Evolutionary conservation across 2,113 vertebrate genomes (phyloP), one percentile per base, ranked within the genome.

Genomic region (Pygoscelis adeliae): DNA sequence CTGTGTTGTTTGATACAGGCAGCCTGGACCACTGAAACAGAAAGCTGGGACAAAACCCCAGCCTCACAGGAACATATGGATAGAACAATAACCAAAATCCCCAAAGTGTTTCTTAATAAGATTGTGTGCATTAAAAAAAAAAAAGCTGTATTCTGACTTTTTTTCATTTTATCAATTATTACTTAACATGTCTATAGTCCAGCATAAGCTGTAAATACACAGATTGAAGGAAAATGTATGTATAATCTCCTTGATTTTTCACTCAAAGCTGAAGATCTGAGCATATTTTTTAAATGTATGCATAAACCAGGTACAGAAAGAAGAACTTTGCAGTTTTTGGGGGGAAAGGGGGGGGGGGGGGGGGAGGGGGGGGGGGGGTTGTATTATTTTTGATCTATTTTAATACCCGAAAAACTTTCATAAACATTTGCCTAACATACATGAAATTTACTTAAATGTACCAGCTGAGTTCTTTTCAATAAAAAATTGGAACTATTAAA

Each of bases 291-390:
- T 40, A 70, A 58, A 18, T 25, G 5, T 53, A 18, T 34, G 34
- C 9, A 30, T 0, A 0, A 89, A 44, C 4, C 16, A 67, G 42
- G 13, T 12, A 49, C 5, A 58, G 38, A 44, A 67, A 55, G 52
- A 65, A 77, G 2, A 79, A 13, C 25, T 83, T 26, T 22, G 27
- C 5, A 3, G 34, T 18, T 89, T 62, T n/a, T n/a, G n/a, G n/a
- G n/a, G n/a, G n/a, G n/a, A n/a, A n/a, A n/a, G n/a, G 14, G 26
- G 27, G 19, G 4, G 40, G 11, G 40, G 6, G 12, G 19, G 12
- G 22, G 32, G 6, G 14, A 19, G 32, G 19, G 6, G 14, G 19
- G 32, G 19, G 6, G 12, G 26, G n/a, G 16, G 5, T 63, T 47
- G 5, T 50, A 36, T 20, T 78, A 13, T n/a, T 67, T 13, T 20